Evolutionary conservation across 1,140 invertebrate genomes (phyloP).

Genomic region (Tyrophagus putrescentiae): DNA sequence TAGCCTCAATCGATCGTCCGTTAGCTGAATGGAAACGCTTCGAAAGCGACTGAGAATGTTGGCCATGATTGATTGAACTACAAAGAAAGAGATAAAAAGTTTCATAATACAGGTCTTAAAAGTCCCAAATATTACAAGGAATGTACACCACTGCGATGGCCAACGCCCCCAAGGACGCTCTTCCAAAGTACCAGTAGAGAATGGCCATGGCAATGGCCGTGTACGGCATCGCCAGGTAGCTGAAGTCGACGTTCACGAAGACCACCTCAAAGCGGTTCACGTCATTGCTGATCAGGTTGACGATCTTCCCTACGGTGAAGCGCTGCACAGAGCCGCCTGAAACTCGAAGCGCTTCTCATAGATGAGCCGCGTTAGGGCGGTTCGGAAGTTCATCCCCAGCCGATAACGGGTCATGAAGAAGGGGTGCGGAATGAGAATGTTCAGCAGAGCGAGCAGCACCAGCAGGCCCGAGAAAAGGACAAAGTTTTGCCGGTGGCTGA

Average conservation of each 20-base stretch:
- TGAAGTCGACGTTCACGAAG: background rate
- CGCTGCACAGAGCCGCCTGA: slow-evolving; percentile 39
- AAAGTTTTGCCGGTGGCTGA: background rate
- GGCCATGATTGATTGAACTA: too few species aligned
- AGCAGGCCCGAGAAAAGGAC: background rate
- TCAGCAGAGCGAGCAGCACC: background rate
- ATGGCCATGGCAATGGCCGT: background rate
- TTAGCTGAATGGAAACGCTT: too few species aligned
- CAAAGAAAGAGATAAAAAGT: too few species aligned
- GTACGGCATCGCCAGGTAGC: background rate
- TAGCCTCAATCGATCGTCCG: slow-evolving; percentile 63
- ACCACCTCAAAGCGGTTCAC: slow-evolving; percentile 1
- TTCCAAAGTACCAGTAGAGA: slow-evolving; percentile 38
- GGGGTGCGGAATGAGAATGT: background rate
- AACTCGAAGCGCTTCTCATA: background rate
- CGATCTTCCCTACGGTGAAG: slow-evolving; percentile 67
- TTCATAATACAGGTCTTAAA: too few species aligned
- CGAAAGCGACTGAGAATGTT: too few species aligned
- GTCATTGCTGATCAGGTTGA: slow-evolving; percentile 82
- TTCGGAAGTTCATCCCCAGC: background rate
- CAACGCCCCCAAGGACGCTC: slow-evolving; percentile 53
- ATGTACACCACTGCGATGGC: slow-evolving; percentile 59
- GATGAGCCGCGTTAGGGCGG: background rate
- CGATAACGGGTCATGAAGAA: background rate
- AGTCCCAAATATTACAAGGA: too few species aligned